Conservation (phyloP, 2,113 vertebrate species). For the Crotalus horridus region DNA sequence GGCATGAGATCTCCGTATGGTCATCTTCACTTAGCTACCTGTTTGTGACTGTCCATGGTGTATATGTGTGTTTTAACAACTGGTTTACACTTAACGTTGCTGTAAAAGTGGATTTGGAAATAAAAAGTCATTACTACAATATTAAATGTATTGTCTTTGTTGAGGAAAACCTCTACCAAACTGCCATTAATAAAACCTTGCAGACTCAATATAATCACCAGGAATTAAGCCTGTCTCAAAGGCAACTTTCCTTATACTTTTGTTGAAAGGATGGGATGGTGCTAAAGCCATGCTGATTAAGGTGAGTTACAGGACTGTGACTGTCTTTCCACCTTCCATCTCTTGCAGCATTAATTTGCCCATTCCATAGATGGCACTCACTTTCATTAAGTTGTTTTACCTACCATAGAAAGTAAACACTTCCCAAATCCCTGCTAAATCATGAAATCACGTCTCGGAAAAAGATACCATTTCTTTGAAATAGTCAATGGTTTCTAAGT, state of each 20-base stretch:
- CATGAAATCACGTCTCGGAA: too few species aligned
- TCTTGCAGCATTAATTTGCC: neutral
- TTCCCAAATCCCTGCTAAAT: neutral
- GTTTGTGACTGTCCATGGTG: conserved; percentile 88
- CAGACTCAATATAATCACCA: too few species aligned
- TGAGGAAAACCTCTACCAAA: too few species aligned
- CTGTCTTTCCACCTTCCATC: neutral
- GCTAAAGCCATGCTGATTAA: neutral
- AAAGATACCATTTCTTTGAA: neutral
- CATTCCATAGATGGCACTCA: neutral
- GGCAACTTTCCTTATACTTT: too few species aligned
- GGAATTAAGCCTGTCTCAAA: too few species aligned
- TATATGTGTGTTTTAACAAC: conserved; percentile 91
- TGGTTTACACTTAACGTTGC: conserved; percentile 90
- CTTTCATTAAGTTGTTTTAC: neutral
- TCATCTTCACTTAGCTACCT: conserved; percentile 86
- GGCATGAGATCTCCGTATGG: conserved; percentile 66
- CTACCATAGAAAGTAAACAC: neutral
- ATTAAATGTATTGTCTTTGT: neutral
- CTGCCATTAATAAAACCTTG: too few species aligned
- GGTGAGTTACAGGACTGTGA: too few species aligned
- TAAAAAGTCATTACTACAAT: conserved; percentile 84
- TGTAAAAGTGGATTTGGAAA: conserved; percentile 99
- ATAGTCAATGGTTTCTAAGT: neutral
- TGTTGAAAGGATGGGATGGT: fast-evolving